These are phyloP conservation scores for Temnopleurus reevesii DNA, from an alignment of 53 echinoderm and acorn worm species.

Conservation along the genomic window DNA sequence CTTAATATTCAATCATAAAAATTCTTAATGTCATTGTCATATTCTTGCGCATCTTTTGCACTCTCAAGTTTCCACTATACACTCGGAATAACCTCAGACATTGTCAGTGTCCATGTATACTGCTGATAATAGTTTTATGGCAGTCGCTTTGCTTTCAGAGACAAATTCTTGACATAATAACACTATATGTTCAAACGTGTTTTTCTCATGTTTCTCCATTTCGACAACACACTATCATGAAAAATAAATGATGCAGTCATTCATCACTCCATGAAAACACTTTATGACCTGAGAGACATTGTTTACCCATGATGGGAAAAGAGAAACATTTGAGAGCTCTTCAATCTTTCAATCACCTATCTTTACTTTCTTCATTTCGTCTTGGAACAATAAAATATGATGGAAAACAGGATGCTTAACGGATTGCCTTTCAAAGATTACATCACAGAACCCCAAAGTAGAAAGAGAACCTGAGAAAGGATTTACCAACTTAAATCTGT, in stretches of 20 bases:
- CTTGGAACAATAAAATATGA: background rate
- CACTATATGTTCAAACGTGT: background rate
- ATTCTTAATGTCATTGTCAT: no score
- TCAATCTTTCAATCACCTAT: background rate
- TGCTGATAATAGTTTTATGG: no score
- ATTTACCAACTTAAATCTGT: conserved; percentile 45
- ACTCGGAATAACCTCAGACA: no score
- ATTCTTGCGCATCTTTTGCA: no score
- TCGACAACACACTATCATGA: background rate
- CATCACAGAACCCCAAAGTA: background rate
- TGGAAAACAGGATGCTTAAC: conserved; percentile 4
- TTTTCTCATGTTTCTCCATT: background rate
- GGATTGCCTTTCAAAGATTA: conserved; percentile 15
- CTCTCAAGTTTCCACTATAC: no score
- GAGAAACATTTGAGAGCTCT: background rate
- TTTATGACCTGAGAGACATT: background rate
- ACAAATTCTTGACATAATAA: no score
- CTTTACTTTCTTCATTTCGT: background rate
- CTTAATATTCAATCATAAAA: no score
- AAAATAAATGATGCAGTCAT: background rate
- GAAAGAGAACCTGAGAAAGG: conserved; percentile 1
- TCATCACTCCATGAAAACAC: background rate
- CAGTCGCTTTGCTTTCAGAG: no score
- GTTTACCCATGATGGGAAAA: background rate
- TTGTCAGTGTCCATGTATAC: no score